Conservation (phyloP, 2,113 vertebrate genomes). For the Lota lota region DNA sequence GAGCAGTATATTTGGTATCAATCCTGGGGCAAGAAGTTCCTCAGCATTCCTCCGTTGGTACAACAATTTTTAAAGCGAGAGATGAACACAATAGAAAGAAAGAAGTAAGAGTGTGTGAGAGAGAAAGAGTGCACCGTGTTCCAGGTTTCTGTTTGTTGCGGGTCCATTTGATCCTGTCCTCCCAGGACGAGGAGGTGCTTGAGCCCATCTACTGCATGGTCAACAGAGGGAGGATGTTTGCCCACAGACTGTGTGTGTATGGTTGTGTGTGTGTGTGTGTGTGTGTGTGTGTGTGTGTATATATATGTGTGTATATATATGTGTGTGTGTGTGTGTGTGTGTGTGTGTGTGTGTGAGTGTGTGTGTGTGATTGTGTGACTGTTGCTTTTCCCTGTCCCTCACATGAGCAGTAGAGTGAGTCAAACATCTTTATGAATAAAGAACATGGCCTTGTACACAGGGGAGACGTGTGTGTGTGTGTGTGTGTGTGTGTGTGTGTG, state of each 20-base stretch:
- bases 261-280: constrained; percentile 13
- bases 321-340: constrained; percentile 11
- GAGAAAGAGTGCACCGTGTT: too few relatives aligned
- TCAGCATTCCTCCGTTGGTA: too few relatives aligned
- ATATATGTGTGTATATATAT: constrained; percentile 11
- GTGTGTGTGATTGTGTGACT: constrained; percentile 18
- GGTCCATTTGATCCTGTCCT: constrained; percentile 48
- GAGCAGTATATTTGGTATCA: too few relatives aligned
- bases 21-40: too few relatives aligned
- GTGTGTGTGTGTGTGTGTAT: constrained; percentile 19
- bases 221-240: constrained; percentile 14
- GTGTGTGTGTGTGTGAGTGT: constrained; percentile 15
- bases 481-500: constrained; percentile 17
- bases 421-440: constrained; percentile 63
- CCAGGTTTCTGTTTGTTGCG: constrained; percentile 23
- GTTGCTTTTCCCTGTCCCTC: constrained; percentile 53
- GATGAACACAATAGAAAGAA: too few relatives aligned
- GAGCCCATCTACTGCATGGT: constrained; percentile 33
- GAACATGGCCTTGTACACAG: constrained; percentile 47
- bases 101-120: too few relatives aligned
- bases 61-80: too few relatives aligned
- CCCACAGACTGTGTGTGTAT: background rate
- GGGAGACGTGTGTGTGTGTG: constrained; percentile 37
- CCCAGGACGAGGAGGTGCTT: constrained; percentile 44
- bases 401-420: constrained; percentile 52